A percentile compares a stretch with the other conserved stretches of the same genome.
phyloP scores from a whole-genome alignment of 2,113 vertebrate species.

The Catharus fuscescens region DNA sequence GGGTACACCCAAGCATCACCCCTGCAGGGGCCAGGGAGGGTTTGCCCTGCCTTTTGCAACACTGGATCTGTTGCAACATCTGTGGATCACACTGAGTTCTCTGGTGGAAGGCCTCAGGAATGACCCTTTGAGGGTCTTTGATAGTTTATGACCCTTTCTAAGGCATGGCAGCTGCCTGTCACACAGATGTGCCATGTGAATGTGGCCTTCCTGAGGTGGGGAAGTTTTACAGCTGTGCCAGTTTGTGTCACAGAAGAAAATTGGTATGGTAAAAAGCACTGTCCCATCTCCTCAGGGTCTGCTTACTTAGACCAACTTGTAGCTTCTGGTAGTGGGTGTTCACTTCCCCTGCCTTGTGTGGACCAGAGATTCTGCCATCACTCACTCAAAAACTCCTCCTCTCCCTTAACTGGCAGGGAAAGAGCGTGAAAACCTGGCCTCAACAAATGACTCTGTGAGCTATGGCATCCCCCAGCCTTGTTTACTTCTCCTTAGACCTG shows the following conservation, averaged over 20 bases:
- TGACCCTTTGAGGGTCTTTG: background rate
- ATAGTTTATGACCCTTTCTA: background rate
- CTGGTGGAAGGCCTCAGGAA: background rate
- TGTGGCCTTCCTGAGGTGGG: no score
- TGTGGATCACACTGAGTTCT: background rate
- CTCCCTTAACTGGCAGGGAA: background rate
- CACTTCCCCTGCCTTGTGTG: background rate
- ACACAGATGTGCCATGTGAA: accelerated
- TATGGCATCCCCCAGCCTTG: background rate
- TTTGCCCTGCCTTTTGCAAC: background rate
- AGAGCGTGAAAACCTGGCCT: background rate
- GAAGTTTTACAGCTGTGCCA: background rate
- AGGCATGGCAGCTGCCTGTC: background rate
- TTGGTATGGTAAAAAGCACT: background rate
- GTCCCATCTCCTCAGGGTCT: background rate
- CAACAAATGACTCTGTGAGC: background rate
- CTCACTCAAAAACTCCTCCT: background rate
- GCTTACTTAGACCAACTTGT: background rate
- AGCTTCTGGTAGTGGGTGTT: background rate
- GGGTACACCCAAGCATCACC: background rate
- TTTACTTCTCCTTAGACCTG: background rate
- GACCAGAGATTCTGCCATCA: background rate
- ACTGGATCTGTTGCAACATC: background rate
- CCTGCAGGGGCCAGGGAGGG: background rate
- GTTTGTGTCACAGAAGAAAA: background rate